Conservation (phyloP, 2,888 invertebrate genomes). For the Oscheius sp. region DNA sequence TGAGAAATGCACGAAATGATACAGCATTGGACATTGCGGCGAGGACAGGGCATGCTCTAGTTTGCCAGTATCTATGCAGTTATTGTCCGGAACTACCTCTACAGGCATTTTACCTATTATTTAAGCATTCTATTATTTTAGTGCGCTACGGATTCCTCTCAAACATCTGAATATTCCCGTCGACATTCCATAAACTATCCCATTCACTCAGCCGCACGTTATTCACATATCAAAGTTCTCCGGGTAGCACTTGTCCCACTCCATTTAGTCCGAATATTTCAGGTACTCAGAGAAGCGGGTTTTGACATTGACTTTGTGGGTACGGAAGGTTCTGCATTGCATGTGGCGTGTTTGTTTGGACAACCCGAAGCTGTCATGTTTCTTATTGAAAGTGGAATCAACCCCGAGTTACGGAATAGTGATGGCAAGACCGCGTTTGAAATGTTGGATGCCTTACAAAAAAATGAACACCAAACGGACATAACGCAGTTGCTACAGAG, state of each 20-base stretch:
- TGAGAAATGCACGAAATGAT: constrained; percentile 79
- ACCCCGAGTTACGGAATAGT: constrained; percentile 80
- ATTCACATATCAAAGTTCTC: constrained; percentile 79
- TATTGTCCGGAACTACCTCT: constrained; percentile 62
- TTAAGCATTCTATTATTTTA: constrained; percentile 15
- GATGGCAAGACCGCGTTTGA: constrained; percentile 87
- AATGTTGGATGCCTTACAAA: constrained; percentile 86
- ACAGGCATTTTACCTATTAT: constrained; percentile 33
- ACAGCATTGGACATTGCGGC: constrained; percentile 93
- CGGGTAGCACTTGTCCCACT: constrained; percentile 25
- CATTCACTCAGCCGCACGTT: constrained; percentile 83
- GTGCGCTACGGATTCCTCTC: constrained; percentile 51
- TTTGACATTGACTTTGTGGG: constrained; percentile 79
- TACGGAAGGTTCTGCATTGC: constrained; percentile 73
- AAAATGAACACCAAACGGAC: constrained; percentile 81
- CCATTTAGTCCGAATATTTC: neutral
- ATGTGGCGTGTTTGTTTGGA: constrained; percentile 72
- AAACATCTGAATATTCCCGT: constrained; percentile 45
- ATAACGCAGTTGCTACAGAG: constrained; percentile 83
- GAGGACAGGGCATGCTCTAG: constrained; percentile 77
- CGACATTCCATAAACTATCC: constrained; percentile 76
- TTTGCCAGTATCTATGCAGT: constrained; percentile 55
- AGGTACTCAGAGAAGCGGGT: constrained; percentile 79
- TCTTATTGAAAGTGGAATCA: constrained; percentile 68
- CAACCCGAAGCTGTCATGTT: constrained; percentile 68